A percentile compares a stretch with the other conserved stretches of the same genome.
Evolutionary conservation across 2,113 vertebrate species (phyloP).

Genomic region (Oncorhynchus keta): DNA sequence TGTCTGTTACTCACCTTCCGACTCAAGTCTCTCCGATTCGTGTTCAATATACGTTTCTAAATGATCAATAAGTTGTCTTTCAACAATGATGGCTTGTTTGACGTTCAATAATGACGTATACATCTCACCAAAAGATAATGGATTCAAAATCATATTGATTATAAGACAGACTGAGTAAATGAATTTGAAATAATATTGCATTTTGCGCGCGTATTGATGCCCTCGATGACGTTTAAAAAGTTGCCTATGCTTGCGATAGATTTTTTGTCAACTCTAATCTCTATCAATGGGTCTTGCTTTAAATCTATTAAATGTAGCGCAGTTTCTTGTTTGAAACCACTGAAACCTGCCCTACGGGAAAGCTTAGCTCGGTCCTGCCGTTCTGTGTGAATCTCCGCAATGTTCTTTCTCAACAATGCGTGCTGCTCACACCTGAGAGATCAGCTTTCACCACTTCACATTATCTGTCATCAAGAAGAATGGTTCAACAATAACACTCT

Average conservation of each 20-base stretch:
- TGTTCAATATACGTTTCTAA: constrained; percentile 70
- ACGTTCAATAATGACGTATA: constrained; percentile 75
- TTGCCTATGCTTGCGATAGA: background rate
- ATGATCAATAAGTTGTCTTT: constrained; percentile 64
- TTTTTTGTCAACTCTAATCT: background rate
- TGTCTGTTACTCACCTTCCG: constrained; percentile 62
- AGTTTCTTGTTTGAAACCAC: background rate
- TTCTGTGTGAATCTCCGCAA: background rate
- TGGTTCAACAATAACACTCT: no score
- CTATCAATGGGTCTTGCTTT: background rate
- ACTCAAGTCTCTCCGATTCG: constrained; percentile 71
- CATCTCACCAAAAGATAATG: constrained; percentile 49
- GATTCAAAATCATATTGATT: constrained; percentile 13
- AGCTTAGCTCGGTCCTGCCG: background rate
- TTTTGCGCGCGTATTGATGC: background rate
- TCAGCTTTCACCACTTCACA: constrained; percentile 1
- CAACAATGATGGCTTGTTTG: constrained; percentile 66
- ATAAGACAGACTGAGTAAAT: background rate
- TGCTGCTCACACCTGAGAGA: background rate
- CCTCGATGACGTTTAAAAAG: background rate
- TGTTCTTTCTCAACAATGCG: background rate
- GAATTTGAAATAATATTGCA: background rate
- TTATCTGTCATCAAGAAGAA: background rate
- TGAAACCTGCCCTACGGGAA: background rate
- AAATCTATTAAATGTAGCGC: background rate